These are phyloP conservation scores for Cettia cetti DNA, from an alignment of 2,113 vertebrate species.

Conservation along the genomic window DNA sequence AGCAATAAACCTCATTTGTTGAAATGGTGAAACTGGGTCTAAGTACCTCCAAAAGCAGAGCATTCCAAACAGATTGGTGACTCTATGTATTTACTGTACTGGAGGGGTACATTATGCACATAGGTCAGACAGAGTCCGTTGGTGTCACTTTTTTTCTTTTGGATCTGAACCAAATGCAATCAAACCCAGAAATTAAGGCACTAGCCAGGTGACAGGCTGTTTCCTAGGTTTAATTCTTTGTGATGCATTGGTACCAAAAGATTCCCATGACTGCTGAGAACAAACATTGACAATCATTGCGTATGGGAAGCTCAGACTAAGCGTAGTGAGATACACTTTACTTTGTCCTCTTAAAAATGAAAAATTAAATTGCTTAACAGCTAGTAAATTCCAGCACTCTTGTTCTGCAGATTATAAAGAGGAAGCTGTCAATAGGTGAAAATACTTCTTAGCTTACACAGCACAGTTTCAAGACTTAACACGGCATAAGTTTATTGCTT, in stretches of 20 bases:
- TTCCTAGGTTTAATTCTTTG: not conserved
- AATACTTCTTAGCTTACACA: not conserved
- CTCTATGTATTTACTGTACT: not conserved
- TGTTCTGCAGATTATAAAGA: not conserved
- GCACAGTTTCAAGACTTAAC: not conserved
- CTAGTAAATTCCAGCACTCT: not conserved
- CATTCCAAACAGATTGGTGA: not conserved
- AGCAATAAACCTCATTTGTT: not conserved
- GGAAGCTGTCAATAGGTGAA: not conserved
- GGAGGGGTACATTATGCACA: rapidly evolving
- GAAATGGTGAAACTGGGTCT: not conserved
- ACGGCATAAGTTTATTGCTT: not conserved
- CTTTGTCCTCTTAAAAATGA: not conserved
- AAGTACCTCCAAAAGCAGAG: not conserved
- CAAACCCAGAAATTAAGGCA: not conserved
- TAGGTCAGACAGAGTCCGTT: not conserved
- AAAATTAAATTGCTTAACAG: not conserved
- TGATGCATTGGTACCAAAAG: not conserved
- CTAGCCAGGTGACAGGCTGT: not conserved
- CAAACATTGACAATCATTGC: not conserved
- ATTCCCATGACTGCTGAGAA: not conserved
- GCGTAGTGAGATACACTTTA: not conserved
- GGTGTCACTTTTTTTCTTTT: not conserved
- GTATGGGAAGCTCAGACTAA: not conserved
- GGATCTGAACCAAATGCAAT: not conserved